These are phyloP conservation scores for Myotis myotis DNA, from an alignment of 2,797 vertebrate species.

Conservation along the genomic window DNA sequence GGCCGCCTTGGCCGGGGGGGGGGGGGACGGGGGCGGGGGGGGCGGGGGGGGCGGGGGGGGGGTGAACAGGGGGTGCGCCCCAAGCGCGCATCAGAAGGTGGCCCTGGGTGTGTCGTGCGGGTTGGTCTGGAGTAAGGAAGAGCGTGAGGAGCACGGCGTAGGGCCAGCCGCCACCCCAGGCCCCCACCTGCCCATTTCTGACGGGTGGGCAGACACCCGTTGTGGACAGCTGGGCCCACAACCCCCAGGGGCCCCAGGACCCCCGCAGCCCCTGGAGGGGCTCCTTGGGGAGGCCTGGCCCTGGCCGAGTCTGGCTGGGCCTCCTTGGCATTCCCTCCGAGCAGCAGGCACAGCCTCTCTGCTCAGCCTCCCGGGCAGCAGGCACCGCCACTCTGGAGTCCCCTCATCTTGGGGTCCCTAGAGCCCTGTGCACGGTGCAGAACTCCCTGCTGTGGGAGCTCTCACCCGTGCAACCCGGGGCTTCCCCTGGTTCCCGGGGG, in stretches of 20 bases:
- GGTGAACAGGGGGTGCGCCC: fast-evolving
- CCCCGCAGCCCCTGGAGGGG: neutral
- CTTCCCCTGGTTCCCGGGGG: neutral
- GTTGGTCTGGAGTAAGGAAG: neutral
- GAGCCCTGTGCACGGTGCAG: fast-evolving
- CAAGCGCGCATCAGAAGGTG: fast-evolving
- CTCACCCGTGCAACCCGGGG: neutral
- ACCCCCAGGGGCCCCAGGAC: neutral
- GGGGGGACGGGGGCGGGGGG: fast-evolving
- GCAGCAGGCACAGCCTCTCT: fast-evolving
- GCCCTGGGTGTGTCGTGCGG: neutral
- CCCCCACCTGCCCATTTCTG: neutral
- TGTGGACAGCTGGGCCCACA: neutral
- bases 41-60: fast-evolving
- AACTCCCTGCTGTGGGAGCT: fast-evolving
- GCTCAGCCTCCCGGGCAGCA: too few species aligned
- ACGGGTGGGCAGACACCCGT: too few species aligned
- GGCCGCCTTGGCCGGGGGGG: neutral
- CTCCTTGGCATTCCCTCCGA: neutral
- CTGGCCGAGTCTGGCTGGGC: too few species aligned
- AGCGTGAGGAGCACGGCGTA: fast-evolving
- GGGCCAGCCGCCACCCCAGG: neutral
- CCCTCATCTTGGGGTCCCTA: fast-evolving
- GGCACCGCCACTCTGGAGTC: fast-evolving
- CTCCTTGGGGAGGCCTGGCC: neutral